A percentile compares a stretch with the other conserved stretches of the same genome.
These are phyloP conservation scores for Drosophila arizonae DNA, from an alignment of 1,140 invertebrate genomes.

Conservation along the genomic window DNA sequence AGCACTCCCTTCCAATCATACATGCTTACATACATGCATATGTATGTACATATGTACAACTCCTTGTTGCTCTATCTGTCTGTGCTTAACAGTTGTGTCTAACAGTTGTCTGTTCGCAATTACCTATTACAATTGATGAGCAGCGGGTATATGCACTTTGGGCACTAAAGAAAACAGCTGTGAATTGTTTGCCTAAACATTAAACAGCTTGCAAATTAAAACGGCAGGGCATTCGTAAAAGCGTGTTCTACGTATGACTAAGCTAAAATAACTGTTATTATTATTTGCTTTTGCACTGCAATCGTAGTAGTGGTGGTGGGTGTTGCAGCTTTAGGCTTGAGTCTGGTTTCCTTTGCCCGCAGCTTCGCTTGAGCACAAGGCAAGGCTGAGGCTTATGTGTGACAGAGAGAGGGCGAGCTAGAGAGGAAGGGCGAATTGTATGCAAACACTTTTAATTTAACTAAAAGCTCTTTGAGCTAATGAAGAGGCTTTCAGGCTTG, in stretches of 20 bases:
- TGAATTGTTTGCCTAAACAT: background rate
- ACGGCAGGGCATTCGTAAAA: background rate
- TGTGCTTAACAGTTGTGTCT: background rate
- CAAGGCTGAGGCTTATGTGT: background rate
- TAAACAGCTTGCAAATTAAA: too few species aligned
- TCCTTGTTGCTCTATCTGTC: conserved; percentile 3
- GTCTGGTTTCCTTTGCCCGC: conserved; percentile 12
- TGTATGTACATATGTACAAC: background rate
- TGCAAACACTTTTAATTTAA: conserved; percentile 63
- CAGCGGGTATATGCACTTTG: background rate
- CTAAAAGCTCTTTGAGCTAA: conserved; percentile 56
- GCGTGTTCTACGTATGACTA: background rate
- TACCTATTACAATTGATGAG: conserved; percentile 4
- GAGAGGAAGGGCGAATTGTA: conserved; percentile 14
- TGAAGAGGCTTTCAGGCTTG: conserved; percentile 43
- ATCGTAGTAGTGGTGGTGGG: conserved; percentile 10
- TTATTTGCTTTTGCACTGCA: conserved; percentile 4
- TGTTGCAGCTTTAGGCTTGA: conserved; percentile 1
- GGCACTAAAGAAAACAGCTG: background rate
- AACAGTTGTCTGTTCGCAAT: conserved; percentile 2
- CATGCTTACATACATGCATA: background rate
- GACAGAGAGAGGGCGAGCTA: too few species aligned
- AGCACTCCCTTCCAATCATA: background rate
- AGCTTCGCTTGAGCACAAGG: background rate
- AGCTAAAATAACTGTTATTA: background rate